Conservation (phyloP, 2,888 invertebrate genomes). For the Habrosyne pyritoides region DNA sequence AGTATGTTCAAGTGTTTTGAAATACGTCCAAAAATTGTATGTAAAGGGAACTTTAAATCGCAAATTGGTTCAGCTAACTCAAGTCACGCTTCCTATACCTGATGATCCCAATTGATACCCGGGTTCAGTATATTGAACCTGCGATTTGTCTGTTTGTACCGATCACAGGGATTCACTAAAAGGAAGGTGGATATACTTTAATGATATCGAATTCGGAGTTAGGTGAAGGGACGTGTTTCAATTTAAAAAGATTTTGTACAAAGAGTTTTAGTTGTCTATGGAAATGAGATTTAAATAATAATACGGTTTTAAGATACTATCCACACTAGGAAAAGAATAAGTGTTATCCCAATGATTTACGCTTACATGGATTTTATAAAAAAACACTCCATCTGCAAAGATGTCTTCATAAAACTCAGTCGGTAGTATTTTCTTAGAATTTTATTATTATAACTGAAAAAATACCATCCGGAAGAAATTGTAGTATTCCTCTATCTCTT, state of each 20-base stretch:
- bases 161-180: not conserved
- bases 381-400: too few species aligned
- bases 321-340: too few species aligned
- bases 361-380: too few species aligned
- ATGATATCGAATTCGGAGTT: not conserved
- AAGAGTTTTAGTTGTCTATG: not conserved
- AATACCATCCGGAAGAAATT: too few species aligned
- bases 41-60: not conserved
- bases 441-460: too few species aligned
- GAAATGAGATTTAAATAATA: not conserved
- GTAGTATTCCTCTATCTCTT: too few species aligned
- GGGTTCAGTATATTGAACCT: not conserved
- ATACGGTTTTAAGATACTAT: too few species aligned
- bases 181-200: too few species aligned
- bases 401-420: too few species aligned
- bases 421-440: too few species aligned
- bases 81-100: not conserved
- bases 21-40: not conserved
- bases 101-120: not conserved
- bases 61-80: not conserved
- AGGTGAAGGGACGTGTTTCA: not conserved
- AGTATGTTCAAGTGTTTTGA: too few species aligned
- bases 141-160: not conserved
- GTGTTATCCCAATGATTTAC: too few species aligned
- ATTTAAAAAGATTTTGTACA: not conserved